Conservation (phyloP, 2,888 invertebrate species). For the Trimorus sp. region DNA sequence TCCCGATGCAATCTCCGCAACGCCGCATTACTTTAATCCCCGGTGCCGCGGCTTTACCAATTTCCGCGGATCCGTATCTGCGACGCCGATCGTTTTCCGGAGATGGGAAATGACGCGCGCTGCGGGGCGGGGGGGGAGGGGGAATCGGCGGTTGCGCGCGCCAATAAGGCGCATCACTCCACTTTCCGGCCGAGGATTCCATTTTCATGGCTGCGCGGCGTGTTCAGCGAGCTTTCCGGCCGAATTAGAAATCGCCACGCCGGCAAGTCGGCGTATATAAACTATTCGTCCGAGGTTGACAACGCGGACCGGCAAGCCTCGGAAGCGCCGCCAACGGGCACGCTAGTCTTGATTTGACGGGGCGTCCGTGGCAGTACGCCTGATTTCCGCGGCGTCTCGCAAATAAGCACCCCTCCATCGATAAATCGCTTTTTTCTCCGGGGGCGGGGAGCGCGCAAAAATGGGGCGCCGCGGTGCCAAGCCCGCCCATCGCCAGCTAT, state of each 20-base stretch:
- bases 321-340: too few relatives aligned
- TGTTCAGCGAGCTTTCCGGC: slow-evolving; percentile 51
- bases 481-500: slow-evolving; percentile 28
- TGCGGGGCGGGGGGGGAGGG: background rate
- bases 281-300: too few relatives aligned
- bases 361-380: slow-evolving; percentile 14
- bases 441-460: background rate
- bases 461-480: slow-evolving; percentile 17
- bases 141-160: background rate
- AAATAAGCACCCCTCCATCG: background rate
- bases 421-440: slow-evolving; percentile 20
- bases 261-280: too few relatives aligned
- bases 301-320: too few relatives aligned
- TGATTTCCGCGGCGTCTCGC: slow-evolving; percentile 14
- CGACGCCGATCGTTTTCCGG: background rate
- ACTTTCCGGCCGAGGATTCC: slow-evolving; percentile 28
- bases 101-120: slow-evolving; percentile 7
- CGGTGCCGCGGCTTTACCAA: slow-evolving; percentile 5
- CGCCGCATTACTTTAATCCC: background rate
- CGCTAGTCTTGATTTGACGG: slow-evolving; percentile 7
- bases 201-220: slow-evolving; percentile 46
- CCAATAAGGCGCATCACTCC: slow-evolving; percentile 9
- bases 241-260: background rate
- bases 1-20: too few relatives aligned
- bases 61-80: slow-evolving; percentile 3